Evolutionary conservation across 2,113 vertebrate species (phyloP), one percentile per base, ranked within the genome.

Genomic region (Cricetomys ansorgei): DNA sequence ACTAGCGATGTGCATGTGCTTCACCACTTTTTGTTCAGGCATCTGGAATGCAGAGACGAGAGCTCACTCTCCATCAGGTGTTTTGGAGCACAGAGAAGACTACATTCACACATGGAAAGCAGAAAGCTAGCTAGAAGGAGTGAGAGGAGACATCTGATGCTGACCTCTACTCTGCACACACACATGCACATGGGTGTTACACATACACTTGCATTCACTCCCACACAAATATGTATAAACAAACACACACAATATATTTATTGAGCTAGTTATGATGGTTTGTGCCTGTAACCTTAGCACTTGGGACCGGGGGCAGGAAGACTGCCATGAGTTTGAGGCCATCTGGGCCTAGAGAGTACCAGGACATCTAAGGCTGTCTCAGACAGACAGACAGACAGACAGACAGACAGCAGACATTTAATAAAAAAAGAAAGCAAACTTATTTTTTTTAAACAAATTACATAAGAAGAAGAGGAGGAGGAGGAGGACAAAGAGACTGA

Each of bases 361-460:
- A 59, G 37, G 79, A n/a, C 37, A 81, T 55, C 53, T 57, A 59
- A 57, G 79, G 34, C 37, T 15, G 11, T 59, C 50, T 81, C 34
- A 81, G 13, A 15, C 1, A 57, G 9, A 81, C 4, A 79, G 19
- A 80, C 13, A 48, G 67, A 69, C 31, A 69, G 10, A 37, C 31
- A 70, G n/a, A n/a, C n/a, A n/a, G n/a, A n/a, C n/a, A n/a, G n/a
- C n/a, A n/a, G 19, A 48, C 23, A 76, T n/a, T 81, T 81, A 81
- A 25, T 57, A 79, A 34, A 37, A 69, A 57, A 80, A 37, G 85
- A 94, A 80, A 72, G 29, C 11, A 43, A 79, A 48, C 15, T 86
- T 90, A 48, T 73, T 90, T 92, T 76, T 88, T 92, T 76, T 88
- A 69, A 50, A 62, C 27, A 90, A 59, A 43, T 86, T 92, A 81